Base-by-base conservation (phyloP, 2,113 vertebrate species). In the Tachysurus fulvidraco region DNA sequence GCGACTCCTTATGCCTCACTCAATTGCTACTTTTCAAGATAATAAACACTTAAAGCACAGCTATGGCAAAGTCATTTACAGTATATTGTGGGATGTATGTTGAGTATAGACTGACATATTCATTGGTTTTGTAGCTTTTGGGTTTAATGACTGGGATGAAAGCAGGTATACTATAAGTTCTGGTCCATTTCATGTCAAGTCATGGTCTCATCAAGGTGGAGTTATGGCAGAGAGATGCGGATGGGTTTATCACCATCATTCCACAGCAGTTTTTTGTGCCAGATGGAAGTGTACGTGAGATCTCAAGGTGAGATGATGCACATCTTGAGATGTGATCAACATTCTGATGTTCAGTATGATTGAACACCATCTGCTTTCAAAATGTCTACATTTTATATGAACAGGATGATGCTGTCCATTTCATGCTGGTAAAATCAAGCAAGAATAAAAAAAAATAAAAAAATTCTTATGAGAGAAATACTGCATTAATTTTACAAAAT, bases 261-360 rank as follows among this genome's bases (percentile, higher is more conserved):
- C 78, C 55, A 36, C 30, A 80, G 54, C 78, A 41, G 78, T 80
- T 59, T 36, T 21, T 17, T 80, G 28, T 41, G 28, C 55, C 78
- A 80, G 54, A 59, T 80, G 78, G 54, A 57, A 59, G 54, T 54
- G 6, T 78, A 55, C 14, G n/a, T 36, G 54, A 41, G 78, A 19
- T 57, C 78, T 59, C 52, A 59, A 59, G 54, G 78, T 80, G 78
- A 80, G 21, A 13, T 57, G 78, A 23, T 59, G 19, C 19, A 59
- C 30, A 80, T 54, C 50, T 55, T 78, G 76, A 80, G 55, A 80
- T 23, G 78, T 80, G 55, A 80, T 59, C 54, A 41, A 59, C 28
- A 59, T 80, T 59, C 5, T 41, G 19, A 59, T 23, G 10, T 50
- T 50, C 46, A 50, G 46, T 80, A 41, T 41, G 17, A 59, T 59